phyloP scores from a whole-genome alignment of 2,888 invertebrate species.

The Beris chalybata region DNA sequence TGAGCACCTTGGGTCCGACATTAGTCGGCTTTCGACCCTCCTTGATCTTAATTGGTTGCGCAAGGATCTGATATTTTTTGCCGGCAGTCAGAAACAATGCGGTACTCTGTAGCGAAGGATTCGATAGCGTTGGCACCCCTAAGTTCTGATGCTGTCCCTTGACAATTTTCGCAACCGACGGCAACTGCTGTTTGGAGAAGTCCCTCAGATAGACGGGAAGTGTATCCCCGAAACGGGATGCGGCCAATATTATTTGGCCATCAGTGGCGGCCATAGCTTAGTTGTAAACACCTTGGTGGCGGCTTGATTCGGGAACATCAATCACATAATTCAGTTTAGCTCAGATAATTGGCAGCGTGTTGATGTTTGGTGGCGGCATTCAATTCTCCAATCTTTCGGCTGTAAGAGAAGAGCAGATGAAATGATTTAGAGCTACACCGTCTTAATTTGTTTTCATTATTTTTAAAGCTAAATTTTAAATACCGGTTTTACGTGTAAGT shows the following conservation, averaged over 20 bases:
- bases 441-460: too few relatives aligned
- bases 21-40: constrained; percentile 81
- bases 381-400: background rate
- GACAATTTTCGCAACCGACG: constrained; percentile 86
- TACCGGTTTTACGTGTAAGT: too few relatives aligned
- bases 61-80: constrained; percentile 81
- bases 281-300: constrained; percentile 35
- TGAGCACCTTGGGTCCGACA: constrained; percentile 77
- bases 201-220: constrained; percentile 55
- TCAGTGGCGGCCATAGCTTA: constrained; percentile 83
- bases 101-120: constrained; percentile 83
- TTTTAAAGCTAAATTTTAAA: too few relatives aligned
- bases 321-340: constrained; percentile 34
- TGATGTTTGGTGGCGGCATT: background rate
- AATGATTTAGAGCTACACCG: too few relatives aligned
- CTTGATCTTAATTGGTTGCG: constrained; percentile 87
- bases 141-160: constrained; percentile 92
- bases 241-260: constrained; percentile 86
- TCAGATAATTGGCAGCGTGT: background rate
- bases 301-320: constrained; percentile 20
- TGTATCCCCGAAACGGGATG: constrained; percentile 64
- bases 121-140: constrained; percentile 85
- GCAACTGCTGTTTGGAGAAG: constrained; percentile 73
- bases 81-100: constrained; percentile 84
- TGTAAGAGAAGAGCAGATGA: background rate